A percentile compares a stretch with the other conserved stretches of the same genome.
Evolutionary conservation across 2,888 invertebrate genomes (phyloP).

Genomic region (Latrodectus hesperus): DNA sequence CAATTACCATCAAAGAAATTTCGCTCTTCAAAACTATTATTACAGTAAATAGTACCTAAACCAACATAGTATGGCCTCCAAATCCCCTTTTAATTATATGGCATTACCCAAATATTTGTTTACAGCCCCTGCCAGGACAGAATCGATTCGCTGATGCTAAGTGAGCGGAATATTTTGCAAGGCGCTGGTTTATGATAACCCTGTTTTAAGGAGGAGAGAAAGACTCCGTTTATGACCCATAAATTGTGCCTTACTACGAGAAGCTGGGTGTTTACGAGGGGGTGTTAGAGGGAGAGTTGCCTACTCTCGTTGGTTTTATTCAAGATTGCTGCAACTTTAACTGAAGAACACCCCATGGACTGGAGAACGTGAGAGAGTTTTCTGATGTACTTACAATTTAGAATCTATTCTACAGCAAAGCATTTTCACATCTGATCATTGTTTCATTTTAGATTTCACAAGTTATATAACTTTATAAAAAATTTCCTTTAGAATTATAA

Average conservation of each 20-base stretch:
- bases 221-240: slow-evolving; percentile 53
- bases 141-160: slow-evolving; percentile 42
- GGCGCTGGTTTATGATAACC: slow-evolving; percentile 53
- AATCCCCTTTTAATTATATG: slow-evolving; percentile 41
- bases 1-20: too few species aligned
- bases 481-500: too few species aligned
- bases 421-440: too few species aligned
- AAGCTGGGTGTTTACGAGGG: slow-evolving; percentile 55
- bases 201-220: slow-evolving; percentile 45
- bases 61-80: slow-evolving; percentile 11
- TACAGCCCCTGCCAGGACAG: slow-evolving; percentile 34
- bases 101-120: slow-evolving; percentile 58
- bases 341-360: slow-evolving; percentile 15
- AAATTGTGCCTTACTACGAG: slow-evolving; percentile 47
- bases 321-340: slow-evolving; percentile 19
- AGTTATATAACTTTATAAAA: too few species aligned
- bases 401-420: too few species aligned
- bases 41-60: background rate
- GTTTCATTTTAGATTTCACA: too few species aligned
- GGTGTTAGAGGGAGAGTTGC: slow-evolving; percentile 1
- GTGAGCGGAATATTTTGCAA: slow-evolving; percentile 56
- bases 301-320: slow-evolving; percentile 9
- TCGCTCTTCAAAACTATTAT: background rate
- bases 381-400: background rate
- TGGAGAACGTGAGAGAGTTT: background rate